Evolutionary conservation across 2,113 vertebrate genomes (phyloP).

Genomic region (Prolemur simus): DNA sequence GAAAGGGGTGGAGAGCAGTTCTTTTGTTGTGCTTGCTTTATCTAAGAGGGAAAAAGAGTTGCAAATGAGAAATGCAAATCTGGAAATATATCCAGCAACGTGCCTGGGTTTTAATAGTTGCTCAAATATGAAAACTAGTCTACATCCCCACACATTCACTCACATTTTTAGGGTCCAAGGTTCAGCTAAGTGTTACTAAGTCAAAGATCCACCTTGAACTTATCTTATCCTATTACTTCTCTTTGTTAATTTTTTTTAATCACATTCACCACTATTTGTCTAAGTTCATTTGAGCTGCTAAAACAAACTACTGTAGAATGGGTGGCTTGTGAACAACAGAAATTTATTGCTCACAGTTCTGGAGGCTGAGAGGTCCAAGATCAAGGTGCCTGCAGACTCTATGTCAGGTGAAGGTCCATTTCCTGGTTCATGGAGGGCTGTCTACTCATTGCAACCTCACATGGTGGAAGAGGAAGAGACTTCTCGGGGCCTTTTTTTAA

Average conservation of each 20-base stretch:
- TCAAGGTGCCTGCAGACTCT: background rate
- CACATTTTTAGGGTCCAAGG: background rate
- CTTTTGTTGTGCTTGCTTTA: conserved; percentile 29
- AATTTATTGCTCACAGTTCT: background rate
- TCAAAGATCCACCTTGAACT: background rate
- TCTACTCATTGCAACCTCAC: background rate
- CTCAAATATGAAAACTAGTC: background rate
- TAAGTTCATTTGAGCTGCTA: background rate
- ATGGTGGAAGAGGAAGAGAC: background rate
- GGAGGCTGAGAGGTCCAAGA: background rate
- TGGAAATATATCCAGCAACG: background rate
- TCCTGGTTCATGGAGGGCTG: background rate
- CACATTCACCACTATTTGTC: background rate
- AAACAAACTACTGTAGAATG: background rate
- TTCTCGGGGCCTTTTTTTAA: background rate
- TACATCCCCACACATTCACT: background rate
- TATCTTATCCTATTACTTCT: background rate
- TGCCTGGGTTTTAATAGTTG: background rate
- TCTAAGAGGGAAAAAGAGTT: conserved; percentile 20
- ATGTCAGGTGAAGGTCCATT: background rate
- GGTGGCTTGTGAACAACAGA: background rate
- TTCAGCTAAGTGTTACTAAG: background rate
- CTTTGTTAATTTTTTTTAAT: background rate
- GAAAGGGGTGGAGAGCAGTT: background rate
- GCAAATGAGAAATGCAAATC: conserved; percentile 52